Conservation (phyloP, 2,888 invertebrate species). For the Athalia cordata region DNA sequence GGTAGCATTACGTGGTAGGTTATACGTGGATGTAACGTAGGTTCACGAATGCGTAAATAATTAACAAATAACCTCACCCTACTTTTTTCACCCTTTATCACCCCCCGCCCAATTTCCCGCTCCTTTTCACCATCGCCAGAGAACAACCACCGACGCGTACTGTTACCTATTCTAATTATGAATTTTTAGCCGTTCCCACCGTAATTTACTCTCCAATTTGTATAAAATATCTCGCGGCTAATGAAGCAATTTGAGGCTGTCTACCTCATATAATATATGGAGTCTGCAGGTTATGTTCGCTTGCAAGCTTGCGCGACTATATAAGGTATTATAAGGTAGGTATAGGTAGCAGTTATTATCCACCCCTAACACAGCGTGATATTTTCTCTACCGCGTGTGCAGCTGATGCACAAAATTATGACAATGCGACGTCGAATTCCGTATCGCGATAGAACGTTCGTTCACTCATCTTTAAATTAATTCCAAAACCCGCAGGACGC, state of each 20-base stretch:
- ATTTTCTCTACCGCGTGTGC: too few relatives aligned
- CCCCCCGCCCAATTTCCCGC: background rate
- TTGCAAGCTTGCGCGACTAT: background rate
- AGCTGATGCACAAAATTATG: too few relatives aligned
- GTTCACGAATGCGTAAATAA: constrained; percentile 57
- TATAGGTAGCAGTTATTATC: too few relatives aligned
- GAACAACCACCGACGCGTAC: constrained; percentile 15
- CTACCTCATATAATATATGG: constrained; percentile 68
- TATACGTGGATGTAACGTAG: constrained; percentile 50
- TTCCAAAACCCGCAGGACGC: too few relatives aligned
- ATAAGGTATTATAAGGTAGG: too few relatives aligned
- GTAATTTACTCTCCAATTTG: constrained; percentile 72
- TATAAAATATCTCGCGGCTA: constrained; percentile 72
- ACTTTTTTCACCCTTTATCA: constrained; percentile 20
- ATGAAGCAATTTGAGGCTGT: constrained; percentile 73
- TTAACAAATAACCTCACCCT: constrained; percentile 58
- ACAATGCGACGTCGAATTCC: too few relatives aligned
- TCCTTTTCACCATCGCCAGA: too few relatives aligned
- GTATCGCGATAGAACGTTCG: too few relatives aligned
- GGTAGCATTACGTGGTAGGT: constrained; percentile 47
- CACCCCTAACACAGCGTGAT: too few relatives aligned
- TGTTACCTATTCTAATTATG: constrained; percentile 65
- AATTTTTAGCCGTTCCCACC: constrained; percentile 62
- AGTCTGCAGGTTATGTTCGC: constrained; percentile 57
- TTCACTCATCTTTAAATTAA: too few relatives aligned